Base-by-base conservation (phyloP, 2,797 vertebrate genomes). In the Distichodus sexfasciatus region DNA sequence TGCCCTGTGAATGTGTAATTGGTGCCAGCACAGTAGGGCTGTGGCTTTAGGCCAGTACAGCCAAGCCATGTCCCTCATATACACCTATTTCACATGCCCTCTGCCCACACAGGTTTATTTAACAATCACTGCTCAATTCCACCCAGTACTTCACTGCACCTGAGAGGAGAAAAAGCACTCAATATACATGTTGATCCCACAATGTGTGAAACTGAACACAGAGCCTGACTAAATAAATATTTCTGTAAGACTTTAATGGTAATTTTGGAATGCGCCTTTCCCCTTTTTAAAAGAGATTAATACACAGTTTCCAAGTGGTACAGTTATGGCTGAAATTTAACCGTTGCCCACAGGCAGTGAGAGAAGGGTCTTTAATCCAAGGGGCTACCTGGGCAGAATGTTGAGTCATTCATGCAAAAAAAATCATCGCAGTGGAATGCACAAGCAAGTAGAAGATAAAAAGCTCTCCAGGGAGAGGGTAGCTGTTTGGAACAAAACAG, bases 351-450 rank as follows among this genome's bases (percentile, higher is more conserved):
- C 23, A 41, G 14, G 35, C 8, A 38, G 3, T 26, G 29, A 54
- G 63, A 50, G 23, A 21, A 54, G 58, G 12, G 41, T 17, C 23
- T 70, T 73, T 73, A 23, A 73, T 70, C 40, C 11, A 28, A 74
- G 46, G 43, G 48, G 40, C 28, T 71, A 74, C 72, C 47, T 71
- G 63, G 71, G 51, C 48, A 66, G 69, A 72, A 72, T 48, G 75
- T 66, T 51, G 75, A 80, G 72, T 77, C 75, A 77, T 60, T 67
- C 57, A 72, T 75, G 71, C 70, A 70, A 76, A 53, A 11, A 65
- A 72, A 76, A 24, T 72, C 48, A 79, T 74, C 3, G 51, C 43
- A 57, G 68, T 23, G 68, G 71, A 79, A 79, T 71, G 79, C 63
- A 68, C 53, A 47, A 60, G 62, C 64, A 74, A 43, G 50, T 46